Evolutionary conservation across 1,140 invertebrate genomes (phyloP), one percentile per base, ranked within the genome.

Genomic region (Arion vulgaris): DNA sequence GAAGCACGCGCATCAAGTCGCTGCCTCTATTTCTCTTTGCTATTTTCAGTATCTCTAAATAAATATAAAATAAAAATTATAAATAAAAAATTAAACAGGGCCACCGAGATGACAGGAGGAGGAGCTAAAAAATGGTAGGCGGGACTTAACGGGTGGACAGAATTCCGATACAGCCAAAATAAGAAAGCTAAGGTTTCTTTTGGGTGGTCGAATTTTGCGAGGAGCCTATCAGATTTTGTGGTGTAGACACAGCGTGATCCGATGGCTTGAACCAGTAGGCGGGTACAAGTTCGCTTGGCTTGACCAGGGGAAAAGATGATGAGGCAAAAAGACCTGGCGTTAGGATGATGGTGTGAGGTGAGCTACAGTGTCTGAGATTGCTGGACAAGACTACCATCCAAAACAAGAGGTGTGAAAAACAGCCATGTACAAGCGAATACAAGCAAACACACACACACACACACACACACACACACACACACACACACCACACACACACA

Each of bases 91-190:
- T 49, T 15, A 62, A 66, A 66, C n/a, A 28, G 28, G 62, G 62
- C 4, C 62, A 66, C 62, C 28, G 62, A n/a, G 62, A 32, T 66
- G 62, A 66, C 62, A 66, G 28, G 28, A 23, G 62, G 62, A 66
- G 62, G 62, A 32, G 62, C 62, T 32, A 66, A 66, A 32, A 66
- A 66, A 28, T 32, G 32, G 62, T 66, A 66, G 62, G 62, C 62
- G 62, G 62, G 62, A 66, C 62, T 32, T 66, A 34, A 0, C 4
- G n/a, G 62, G 62, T 66, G 62, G 62, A 66, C 62, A 66, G 62
- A 66, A 66, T 66, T 66, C 62, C 62, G 62, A 66, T 66, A 66
- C 62, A 66, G 62, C 62, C 62, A 66, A 66, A 66, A 66, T 66
- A 28, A 32, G 62, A 23, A 66, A 28, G 62, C 7, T 66, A 9